Conservation (phyloP, 1,140 invertebrate genomes). For the Protaetia brevitarsis region DNA sequence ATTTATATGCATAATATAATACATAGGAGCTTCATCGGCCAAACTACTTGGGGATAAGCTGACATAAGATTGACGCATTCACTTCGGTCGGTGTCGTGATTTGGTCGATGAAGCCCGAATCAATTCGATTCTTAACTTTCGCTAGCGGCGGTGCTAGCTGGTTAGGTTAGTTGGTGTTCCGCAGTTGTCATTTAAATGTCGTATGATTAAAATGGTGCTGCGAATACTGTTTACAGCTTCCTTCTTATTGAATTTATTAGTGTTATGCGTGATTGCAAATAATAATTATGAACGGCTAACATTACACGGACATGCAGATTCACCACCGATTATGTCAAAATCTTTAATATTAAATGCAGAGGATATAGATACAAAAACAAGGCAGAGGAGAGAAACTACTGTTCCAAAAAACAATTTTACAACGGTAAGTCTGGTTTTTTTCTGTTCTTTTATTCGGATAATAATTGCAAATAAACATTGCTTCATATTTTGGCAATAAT, state of each 20-base stretch:
- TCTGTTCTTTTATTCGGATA: too few species aligned
- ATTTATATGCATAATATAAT: too few species aligned
- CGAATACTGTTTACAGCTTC: conserved; percentile 8
- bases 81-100: not conserved
- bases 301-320: not conserved
- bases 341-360: not conserved
- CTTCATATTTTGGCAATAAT: too few species aligned
- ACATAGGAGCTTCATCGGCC: too few species aligned
- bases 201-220: not conserved
- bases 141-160: not conserved
- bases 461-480: too few species aligned
- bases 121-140: not conserved
- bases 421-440: not conserved
- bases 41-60: too few species aligned
- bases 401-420: not conserved
- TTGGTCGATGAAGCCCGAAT: not conserved
- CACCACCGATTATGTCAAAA: not conserved
- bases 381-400: not conserved
- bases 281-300: conserved; percentile 6
- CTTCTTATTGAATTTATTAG: not conserved
- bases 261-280: not conserved
- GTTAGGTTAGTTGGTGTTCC: not conserved
- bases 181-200: conserved; percentile 1
- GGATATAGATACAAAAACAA: not conserved
- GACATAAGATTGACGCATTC: too few species aligned